phyloP scores from a whole-genome alignment of 2,113 vertebrate species.

The Phalacrocorax aristotelis region DNA sequence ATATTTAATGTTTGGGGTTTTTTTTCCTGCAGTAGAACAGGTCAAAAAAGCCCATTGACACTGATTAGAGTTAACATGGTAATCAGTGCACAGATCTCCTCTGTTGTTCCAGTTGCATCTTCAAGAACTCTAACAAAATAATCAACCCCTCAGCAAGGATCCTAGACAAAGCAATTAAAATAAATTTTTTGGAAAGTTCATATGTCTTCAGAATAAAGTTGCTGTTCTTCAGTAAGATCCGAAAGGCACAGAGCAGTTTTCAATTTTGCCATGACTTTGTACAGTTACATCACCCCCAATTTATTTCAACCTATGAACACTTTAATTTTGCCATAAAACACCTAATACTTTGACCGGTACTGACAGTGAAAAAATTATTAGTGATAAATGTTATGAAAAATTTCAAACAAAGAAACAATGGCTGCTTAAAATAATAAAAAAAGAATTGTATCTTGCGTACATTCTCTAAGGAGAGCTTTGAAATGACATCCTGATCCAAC shows the following conservation, averaged over 20 bases:
- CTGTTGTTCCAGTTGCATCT: background rate
- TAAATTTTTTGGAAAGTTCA: background rate
- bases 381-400: background rate
- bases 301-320: background rate
- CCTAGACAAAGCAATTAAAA: background rate
- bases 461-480: background rate
- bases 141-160: background rate
- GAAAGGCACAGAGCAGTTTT: background rate
- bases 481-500: background rate
- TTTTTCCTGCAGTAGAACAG: background rate
- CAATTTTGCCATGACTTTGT: background rate
- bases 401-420: background rate
- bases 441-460: background rate
- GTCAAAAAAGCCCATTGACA: background rate
- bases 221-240: background rate
- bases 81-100: background rate
- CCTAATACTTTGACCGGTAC: background rate
- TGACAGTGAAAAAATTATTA: background rate
- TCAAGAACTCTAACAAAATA: background rate
- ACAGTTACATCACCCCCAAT: background rate
- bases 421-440: background rate
- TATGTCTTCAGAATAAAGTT: background rate
- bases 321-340: background rate
- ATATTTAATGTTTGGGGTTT: rapidly evolving
- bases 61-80: background rate